These are phyloP conservation scores for Eumacrocentrus americanus DNA, from an alignment of 2,888 invertebrate genomes.

Conservation along the genomic window DNA sequence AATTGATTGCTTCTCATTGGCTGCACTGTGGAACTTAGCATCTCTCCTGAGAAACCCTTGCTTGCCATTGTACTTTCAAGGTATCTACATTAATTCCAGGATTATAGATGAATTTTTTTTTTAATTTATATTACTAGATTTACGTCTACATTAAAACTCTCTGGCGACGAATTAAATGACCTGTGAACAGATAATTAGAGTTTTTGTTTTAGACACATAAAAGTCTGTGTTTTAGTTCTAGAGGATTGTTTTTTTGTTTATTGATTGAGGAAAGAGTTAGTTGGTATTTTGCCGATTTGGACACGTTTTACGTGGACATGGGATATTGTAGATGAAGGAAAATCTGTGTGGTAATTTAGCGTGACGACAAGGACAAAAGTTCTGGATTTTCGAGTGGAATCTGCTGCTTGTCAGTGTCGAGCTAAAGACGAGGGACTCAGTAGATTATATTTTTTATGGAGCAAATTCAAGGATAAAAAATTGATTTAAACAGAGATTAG, in stretches of 20 bases:
- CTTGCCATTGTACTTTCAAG: slow-evolving; percentile 31
- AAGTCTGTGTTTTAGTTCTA: too few species aligned
- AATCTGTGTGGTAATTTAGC: too few species aligned
- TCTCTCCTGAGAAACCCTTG: slow-evolving; percentile 27
- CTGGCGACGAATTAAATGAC: slow-evolving; percentile 56
- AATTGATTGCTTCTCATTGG: slow-evolving; percentile 37
- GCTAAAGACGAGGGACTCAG: too few species aligned
- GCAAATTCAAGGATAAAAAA: background rate
- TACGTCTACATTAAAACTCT: slow-evolving; percentile 57
- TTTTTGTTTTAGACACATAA: background rate
- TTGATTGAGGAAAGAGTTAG: too few species aligned
- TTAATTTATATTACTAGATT: slow-evolving; percentile 52
- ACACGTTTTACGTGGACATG: too few species aligned
- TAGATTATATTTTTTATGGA: too few species aligned
- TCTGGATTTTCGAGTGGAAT: too few species aligned
- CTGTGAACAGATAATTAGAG: slow-evolving; percentile 51
- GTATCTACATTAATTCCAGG: slow-evolving; percentile 39
- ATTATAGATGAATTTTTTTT: slow-evolving; percentile 20
- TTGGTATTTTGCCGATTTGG: too few species aligned
- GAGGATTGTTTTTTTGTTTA: too few species aligned
- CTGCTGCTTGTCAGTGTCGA: too few species aligned
- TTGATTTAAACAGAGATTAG: background rate
- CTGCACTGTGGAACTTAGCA: slow-evolving; percentile 29
- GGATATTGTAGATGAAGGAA: too few species aligned
- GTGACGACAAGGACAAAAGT: too few species aligned